Conservation (phyloP, 1,140 invertebrate species). For the Rhopalosiphum padi region DNA sequence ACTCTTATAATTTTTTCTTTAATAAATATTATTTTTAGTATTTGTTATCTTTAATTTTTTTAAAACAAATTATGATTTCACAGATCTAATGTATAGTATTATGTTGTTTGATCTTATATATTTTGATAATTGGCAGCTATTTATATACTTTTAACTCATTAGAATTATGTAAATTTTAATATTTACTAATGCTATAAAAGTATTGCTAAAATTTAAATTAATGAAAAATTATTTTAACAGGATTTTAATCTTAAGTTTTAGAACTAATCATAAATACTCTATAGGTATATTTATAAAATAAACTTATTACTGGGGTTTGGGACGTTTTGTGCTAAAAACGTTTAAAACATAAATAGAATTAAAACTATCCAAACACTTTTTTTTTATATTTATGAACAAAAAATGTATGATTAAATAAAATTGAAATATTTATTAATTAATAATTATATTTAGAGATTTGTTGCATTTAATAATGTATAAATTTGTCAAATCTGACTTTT, state of each 20-base stretch:
- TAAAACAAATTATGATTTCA: too few species aligned
- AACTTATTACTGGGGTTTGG: background rate
- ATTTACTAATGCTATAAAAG: background rate
- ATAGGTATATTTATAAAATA: background rate
- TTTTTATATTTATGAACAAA: too few species aligned
- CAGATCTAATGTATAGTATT: too few species aligned
- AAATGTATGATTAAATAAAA: too few species aligned
- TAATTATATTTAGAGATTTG: too few species aligned
- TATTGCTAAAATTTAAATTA: background rate
- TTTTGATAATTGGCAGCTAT: background rate
- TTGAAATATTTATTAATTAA: too few species aligned
- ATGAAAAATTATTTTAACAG: background rate
- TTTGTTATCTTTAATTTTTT: too few species aligned
- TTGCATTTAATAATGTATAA: too few species aligned
- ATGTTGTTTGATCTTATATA: background rate
- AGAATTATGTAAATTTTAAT: background rate
- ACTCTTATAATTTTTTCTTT: background rate
- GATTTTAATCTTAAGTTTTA: background rate
- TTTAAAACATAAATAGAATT: too few species aligned
- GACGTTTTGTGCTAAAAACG: too few species aligned
- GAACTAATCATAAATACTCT: background rate
- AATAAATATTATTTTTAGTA: background rate
- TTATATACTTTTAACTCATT: background rate
- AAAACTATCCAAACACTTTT: too few species aligned
- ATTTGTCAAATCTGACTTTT: too few species aligned